A percentile compares a stretch with the other conserved stretches of the same genome.
phyloP scores from a whole-genome alignment of 2,113 vertebrate genomes.

The Dinomys branickii region DNA sequence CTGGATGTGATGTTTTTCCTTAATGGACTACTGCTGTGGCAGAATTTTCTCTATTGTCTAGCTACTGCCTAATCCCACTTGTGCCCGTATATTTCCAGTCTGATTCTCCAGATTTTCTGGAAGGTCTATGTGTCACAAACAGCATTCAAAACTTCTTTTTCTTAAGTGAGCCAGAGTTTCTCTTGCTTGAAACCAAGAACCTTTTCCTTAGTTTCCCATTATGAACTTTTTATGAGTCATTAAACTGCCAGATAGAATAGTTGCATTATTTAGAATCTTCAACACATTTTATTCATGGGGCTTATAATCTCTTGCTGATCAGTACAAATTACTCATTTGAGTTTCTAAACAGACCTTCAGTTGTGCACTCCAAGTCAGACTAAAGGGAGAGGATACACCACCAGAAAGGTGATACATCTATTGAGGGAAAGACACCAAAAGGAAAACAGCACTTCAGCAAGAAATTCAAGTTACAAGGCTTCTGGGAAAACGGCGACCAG shows the following conservation, averaged over 20 bases:
- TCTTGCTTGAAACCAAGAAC: constrained; percentile 3
- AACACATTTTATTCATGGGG: not conserved
- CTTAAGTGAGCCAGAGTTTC: not conserved
- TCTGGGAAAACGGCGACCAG: no score
- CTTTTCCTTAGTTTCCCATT: not conserved
- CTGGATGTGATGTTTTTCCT: not conserved
- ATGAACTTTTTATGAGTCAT: not conserved
- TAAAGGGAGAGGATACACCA: not conserved
- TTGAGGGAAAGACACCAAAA: not conserved
- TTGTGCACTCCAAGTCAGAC: not conserved
- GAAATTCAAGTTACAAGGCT: not conserved
- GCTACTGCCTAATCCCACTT: not conserved
- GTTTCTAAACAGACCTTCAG: not conserved
- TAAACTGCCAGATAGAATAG: not conserved
- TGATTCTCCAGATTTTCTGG: not conserved
- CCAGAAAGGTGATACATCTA: not conserved
- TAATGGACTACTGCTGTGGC: not conserved
- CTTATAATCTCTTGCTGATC: not conserved
- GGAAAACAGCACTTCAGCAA: not conserved
- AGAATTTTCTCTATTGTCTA: not conserved
- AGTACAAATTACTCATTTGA: not conserved
- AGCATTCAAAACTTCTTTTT: constrained; percentile 20
- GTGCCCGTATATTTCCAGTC: not conserved
- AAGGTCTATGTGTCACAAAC: not conserved
- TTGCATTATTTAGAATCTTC: not conserved